These are phyloP conservation scores for Pectinophora gossypiella DNA, from an alignment of 1,140 invertebrate species.

Conservation along the genomic window DNA sequence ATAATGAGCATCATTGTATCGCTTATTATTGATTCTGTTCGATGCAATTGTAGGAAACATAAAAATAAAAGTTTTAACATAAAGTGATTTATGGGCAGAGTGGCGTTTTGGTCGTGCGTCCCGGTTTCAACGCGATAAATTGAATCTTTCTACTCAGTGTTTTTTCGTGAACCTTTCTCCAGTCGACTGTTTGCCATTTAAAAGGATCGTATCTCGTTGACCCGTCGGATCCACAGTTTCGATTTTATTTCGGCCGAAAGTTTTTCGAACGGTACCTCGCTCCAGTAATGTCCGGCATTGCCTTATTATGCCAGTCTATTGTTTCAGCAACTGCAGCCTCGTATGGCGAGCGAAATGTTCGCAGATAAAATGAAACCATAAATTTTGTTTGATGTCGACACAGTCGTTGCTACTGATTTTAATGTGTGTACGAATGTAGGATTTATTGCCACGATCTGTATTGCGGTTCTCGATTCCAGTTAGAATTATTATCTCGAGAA, in stretches of 20 bases:
- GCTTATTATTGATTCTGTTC: slow-evolving; percentile 12
- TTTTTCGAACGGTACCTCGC: slow-evolving; percentile 43
- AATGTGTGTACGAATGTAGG: slow-evolving; percentile 35
- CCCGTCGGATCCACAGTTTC: slow-evolving; percentile 26
- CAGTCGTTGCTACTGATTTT: slow-evolving; percentile 45
- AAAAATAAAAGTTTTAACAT: slow-evolving; percentile 25
- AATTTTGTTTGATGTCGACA: slow-evolving; percentile 48
- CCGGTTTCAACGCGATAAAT: slow-evolving; percentile 26
- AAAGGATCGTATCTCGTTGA: slow-evolving; percentile 37
- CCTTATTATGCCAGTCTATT: slow-evolving; percentile 31
- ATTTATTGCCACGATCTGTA: slow-evolving; percentile 36
- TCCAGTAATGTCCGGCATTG: slow-evolving; percentile 25
- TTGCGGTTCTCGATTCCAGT: neutral
- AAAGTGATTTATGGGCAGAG: slow-evolving; percentile 21
- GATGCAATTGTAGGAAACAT: slow-evolving; percentile 22
- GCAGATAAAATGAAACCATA: slow-evolving; percentile 46
- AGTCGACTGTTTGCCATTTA: slow-evolving; percentile 22
- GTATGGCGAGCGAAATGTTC: slow-evolving; percentile 35
- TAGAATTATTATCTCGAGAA: neutral
- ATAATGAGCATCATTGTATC: slow-evolving; percentile 12
- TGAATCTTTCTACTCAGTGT: slow-evolving; percentile 18
- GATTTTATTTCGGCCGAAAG: slow-evolving; percentile 20
- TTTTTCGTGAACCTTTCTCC: slow-evolving; percentile 36
- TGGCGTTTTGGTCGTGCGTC: slow-evolving; percentile 17
- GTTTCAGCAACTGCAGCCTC: slow-evolving; percentile 26